Conservation (phyloP, 1,140 invertebrate species). For the Listronotus oregonensis region DNA sequence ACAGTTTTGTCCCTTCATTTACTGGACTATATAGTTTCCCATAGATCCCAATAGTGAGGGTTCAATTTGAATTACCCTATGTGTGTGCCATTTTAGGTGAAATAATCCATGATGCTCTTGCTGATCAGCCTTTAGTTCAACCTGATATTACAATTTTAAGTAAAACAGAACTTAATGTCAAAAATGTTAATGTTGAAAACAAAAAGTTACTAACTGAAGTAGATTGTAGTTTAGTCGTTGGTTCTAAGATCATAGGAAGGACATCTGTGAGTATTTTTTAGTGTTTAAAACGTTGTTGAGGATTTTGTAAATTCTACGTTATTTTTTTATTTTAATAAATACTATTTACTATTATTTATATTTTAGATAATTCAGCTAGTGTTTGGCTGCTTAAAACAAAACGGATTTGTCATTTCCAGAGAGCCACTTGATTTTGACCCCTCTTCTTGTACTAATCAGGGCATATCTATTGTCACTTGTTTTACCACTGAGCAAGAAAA, state of each 20-base stretch:
- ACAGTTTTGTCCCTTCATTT: too few species aligned
- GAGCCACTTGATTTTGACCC: constrained; percentile 53
- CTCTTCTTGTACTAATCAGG: constrained; percentile 22
- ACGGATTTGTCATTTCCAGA: constrained; percentile 59
- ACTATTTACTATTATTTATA: neutral
- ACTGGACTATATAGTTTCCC: too few species aligned
- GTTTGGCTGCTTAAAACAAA: constrained; percentile 54
- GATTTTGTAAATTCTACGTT: neutral
- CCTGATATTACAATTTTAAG: constrained; percentile 60
- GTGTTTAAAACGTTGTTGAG: neutral
- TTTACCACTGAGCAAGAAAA: constrained; percentile 57
- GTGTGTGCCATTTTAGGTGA: constrained; percentile 55
- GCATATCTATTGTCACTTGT: constrained; percentile 55
- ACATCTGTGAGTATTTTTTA: constrained; percentile 14
- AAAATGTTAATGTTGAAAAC: constrained; percentile 63
- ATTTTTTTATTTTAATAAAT: neutral
- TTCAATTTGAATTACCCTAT: too few species aligned
- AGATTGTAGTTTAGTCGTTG: constrained; percentile 63
- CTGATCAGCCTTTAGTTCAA: constrained; percentile 65
- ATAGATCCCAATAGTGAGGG: too few species aligned
- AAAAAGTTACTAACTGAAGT: constrained; percentile 64
- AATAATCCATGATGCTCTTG: constrained; percentile 61
- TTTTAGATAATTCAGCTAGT: constrained; percentile 55
- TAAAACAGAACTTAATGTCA: constrained; percentile 37
- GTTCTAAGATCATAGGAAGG: constrained; percentile 56